Evolutionary conservation across 2,797 vertebrate species (phyloP).

Genomic region (Anolis apletophallus): DNA sequence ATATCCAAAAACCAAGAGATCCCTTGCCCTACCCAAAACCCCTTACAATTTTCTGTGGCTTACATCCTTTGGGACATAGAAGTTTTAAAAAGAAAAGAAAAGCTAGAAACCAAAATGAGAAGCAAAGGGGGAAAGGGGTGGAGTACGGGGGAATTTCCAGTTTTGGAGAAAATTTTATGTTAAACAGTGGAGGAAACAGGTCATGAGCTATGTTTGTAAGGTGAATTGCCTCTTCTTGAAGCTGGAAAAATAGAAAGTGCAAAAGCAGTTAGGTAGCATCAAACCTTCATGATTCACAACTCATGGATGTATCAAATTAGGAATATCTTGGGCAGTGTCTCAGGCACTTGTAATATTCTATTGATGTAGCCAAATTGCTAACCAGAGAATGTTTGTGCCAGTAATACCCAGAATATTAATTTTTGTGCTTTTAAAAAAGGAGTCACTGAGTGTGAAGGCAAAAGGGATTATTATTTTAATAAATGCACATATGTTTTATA

Average conservation of each 20-base stretch:
- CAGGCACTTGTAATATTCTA: background rate
- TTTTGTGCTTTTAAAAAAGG: background rate
- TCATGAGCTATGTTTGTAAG: too few species aligned
- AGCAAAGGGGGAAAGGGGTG: too few species aligned
- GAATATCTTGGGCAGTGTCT: background rate
- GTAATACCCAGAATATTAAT: background rate
- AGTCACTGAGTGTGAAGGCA: background rate
- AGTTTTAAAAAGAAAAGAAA: too few species aligned
- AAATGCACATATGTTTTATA: background rate
- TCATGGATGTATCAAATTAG: background rate
- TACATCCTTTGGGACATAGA: background rate
- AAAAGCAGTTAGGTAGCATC: background rate
- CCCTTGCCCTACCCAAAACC: too few species aligned
- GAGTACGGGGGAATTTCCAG: too few species aligned
- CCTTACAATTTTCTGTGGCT: background rate
- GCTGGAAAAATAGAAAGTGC: background rate
- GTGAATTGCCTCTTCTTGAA: too few species aligned
- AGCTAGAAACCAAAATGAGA: too few species aligned
- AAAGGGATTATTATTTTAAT: constrained; percentile 22
- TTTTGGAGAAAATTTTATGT: too few species aligned
- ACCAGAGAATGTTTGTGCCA: background rate
- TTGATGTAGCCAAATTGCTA: background rate
- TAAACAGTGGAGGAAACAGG: too few species aligned
- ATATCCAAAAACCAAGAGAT: too few species aligned
- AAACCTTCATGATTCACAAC: too few species aligned